Percentiles rank a stretch among this genome's conserved stretches.
These are phyloP conservation scores for Acanthopleura granulata DNA, from an alignment of 2,888 invertebrate species.

Conservation along the genomic window DNA sequence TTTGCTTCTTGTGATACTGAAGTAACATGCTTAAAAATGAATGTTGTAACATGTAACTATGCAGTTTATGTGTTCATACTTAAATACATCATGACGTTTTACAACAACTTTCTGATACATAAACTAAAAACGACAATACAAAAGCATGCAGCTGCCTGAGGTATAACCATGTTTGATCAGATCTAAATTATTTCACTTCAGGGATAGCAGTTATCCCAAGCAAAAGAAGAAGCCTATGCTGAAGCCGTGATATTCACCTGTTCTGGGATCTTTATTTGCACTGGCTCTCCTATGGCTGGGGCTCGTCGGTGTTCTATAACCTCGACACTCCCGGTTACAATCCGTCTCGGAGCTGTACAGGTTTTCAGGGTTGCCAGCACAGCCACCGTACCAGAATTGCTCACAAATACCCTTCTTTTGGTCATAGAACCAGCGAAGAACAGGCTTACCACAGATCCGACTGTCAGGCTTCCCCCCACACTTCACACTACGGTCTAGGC, in stretches of 20 bases:
- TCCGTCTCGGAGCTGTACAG: background rate
- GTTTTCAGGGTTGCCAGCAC: slow-evolving; percentile 83
- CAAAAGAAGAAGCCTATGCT: too few species aligned
- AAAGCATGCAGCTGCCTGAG: too few species aligned
- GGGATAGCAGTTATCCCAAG: too few species aligned
- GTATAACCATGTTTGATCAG: too few species aligned
- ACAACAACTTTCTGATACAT: too few species aligned
- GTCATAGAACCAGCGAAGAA: slow-evolving; percentile 78
- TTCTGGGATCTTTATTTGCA: background rate
- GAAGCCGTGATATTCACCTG: slow-evolving; percentile 7
- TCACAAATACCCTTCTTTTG: slow-evolving; percentile 75
- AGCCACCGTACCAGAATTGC: slow-evolving; percentile 83
- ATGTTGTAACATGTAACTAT: too few species aligned
- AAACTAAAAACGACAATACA: too few species aligned
- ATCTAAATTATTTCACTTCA: too few species aligned
- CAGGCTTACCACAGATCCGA: background rate
- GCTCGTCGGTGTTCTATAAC: background rate
- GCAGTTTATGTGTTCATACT: too few species aligned
- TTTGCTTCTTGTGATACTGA: too few species aligned
- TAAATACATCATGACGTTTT: too few species aligned
- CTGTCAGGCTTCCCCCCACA: slow-evolving; percentile 5
- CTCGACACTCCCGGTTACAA: slow-evolving; percentile 11
- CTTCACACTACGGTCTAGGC: background rate
- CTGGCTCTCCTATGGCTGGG: background rate
- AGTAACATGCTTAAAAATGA: too few species aligned